Base-by-base conservation (phyloP, 92 coral and sea anemone species). In the Zoanthus sansibaricus region DNA sequence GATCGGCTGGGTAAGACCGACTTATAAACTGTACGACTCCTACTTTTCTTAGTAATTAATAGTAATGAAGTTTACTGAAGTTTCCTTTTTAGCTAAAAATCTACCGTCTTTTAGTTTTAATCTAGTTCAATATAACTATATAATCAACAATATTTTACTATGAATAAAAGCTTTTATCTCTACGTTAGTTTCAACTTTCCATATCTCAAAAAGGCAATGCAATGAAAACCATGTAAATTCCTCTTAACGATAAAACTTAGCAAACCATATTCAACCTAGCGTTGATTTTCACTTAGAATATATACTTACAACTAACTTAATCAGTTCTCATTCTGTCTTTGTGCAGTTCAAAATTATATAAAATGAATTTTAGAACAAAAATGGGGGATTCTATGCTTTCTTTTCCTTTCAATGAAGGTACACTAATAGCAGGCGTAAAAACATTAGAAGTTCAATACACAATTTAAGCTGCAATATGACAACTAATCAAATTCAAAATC, bases 1-100 rank as follows among this genome's bases (percentile, higher is more conserved):
- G 93, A 91, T 42, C 89, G n/a, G n/a, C n/a, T 93, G 77, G 98
- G 98, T 93, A 80, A 89, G 90, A 11, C 18, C 72, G n/a, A n/a
- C n/a, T 30, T 68, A 49, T 20, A 9, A 9, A 47, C 42, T 33
- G 3, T 33, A 33, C 42, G 42, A 3, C 1, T 33, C 42, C 42
- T 1, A 33, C 42, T 54, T n/a, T n/a, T 62, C 16, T 16, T 16
- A 62, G 8, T 62, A 62, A n/a, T 20, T n/a, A n/a, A n/a, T n/a
- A 62, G 5, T 16, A 16, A 62, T 20, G n/a, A 20, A 16, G 25
- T 33, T 62, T 62, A 62, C 30, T 5, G 66, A 58, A n/a, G n/a
- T n/a, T n/a, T n/a, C n/a, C n/a, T 14, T 17, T 17, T 12, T 8
- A 6, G 18, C 69, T 62, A 16, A 6, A 62, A 1, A 7, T 16